These are phyloP conservation scores for Ptychoptera contaminata DNA, from an alignment of 2,888 invertebrate genomes.

Conservation along the genomic window DNA sequence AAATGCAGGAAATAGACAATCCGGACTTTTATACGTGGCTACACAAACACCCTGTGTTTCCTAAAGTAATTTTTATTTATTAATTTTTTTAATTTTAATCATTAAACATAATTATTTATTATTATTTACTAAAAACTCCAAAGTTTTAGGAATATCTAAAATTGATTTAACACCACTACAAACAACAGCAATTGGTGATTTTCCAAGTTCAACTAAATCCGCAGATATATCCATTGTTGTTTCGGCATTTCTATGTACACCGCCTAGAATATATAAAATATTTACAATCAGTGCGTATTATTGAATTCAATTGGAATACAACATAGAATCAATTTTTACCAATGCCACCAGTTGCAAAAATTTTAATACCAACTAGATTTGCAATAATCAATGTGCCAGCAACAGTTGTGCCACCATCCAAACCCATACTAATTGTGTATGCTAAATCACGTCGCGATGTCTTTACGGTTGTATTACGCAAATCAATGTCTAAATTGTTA, in stretches of 20 bases:
- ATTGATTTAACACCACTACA: constrained; percentile 96
- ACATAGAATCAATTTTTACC: no score
- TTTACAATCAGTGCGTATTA: no score
- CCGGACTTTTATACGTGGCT: constrained; percentile 50
- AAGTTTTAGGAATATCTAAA: constrained; percentile 82
- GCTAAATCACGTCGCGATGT: constrained; percentile 79
- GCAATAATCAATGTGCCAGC: constrained; percentile 85
- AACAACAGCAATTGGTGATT: constrained; percentile 75
- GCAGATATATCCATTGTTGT: constrained; percentile 85
- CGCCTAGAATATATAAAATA: constrained; percentile 47
- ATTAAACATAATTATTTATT: constrained; percentile 16
- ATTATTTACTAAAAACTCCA: constrained; percentile 69
- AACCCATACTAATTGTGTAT: constrained; percentile 46
- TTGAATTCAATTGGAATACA: constrained; percentile 11
- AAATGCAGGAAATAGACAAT: constrained; percentile 79
- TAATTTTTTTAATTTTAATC: constrained; percentile 1
- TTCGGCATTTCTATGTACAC: constrained; percentile 84
- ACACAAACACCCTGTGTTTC: constrained; percentile 94
- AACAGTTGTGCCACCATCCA: constrained; percentile 89
- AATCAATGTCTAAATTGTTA: background rate
- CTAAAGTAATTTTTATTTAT: constrained; percentile 28
- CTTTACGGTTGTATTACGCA: constrained; percentile 41
- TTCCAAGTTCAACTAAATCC: constrained; percentile 80
- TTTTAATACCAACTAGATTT: constrained; percentile 60
- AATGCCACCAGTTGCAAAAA: constrained; percentile 88